Evolutionary conservation across 2,797 vertebrate species (phyloP).

Genomic region (Astyanax mexicanus): DNA sequence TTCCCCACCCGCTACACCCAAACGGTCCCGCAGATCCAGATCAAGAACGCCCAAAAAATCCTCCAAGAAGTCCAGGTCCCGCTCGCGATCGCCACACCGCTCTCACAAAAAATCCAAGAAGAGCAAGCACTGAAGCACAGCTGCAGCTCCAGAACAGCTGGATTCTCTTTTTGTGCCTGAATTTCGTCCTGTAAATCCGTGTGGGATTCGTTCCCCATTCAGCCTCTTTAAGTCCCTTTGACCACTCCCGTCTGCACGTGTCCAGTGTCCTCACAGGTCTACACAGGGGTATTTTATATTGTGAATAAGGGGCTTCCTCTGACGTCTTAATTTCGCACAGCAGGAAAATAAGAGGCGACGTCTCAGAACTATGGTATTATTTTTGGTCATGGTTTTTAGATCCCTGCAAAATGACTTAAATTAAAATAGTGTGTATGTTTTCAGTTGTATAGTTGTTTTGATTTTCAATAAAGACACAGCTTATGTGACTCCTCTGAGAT

Average conservation of each 20-base stretch:
- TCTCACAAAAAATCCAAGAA: slow-evolving; percentile 99
- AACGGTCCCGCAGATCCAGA: slow-evolving; percentile 91
- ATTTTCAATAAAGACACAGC: slow-evolving; percentile 62
- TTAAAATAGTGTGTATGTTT: slow-evolving; percentile 54
- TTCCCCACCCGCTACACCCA: slow-evolving; percentile 94
- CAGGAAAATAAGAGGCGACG: slow-evolving; percentile 9
- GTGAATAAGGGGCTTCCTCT: slow-evolving; percentile 32
- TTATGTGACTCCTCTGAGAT: slow-evolving; percentile 43
- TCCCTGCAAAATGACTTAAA: slow-evolving; percentile 54
- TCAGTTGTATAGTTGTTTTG: slow-evolving; percentile 60
- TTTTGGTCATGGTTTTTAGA: slow-evolving; percentile 57
- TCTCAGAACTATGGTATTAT: slow-evolving; percentile 41
- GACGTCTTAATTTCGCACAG: slow-evolving; percentile 33
- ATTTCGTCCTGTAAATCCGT: slow-evolving; percentile 37
- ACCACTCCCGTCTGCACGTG: slow-evolving; percentile 38
- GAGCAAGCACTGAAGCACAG: slow-evolving; percentile 95
- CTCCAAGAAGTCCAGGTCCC: slow-evolving; percentile 95
- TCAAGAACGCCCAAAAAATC: slow-evolving; percentile 96
- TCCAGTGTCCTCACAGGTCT: slow-evolving; percentile 35
- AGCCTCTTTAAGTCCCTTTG: background rate
- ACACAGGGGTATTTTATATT: slow-evolving; percentile 40
- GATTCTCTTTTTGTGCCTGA: slow-evolving; percentile 42
- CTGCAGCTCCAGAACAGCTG: background rate
- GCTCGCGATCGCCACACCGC: slow-evolving; percentile 95
- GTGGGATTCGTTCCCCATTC: slow-evolving; percentile 29